Base-by-base conservation (phyloP, 2,888 invertebrate species). In the Drosophila putrida region DNA sequence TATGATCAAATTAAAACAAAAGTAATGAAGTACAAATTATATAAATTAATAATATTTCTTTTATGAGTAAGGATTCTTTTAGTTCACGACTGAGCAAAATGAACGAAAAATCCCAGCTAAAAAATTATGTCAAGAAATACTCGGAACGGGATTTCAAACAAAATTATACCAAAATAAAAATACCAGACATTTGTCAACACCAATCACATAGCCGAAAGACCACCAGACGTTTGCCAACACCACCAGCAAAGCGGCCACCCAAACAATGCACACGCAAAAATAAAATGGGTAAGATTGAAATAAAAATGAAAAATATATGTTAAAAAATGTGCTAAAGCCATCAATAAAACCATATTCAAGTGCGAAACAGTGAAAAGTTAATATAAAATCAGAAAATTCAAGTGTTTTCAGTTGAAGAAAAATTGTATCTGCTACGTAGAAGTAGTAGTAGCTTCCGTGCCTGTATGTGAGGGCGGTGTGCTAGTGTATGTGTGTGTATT, bases 201-300 rank as follows among this genome's bases (percentile, higher is more conserved):
- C 20, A 20, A 20, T 3, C 2, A 20, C 20, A 20, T 20, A 20
- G 3, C 20, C 20, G 20, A 20, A 20, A 3, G 2, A 20, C 20
- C 2, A 20, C 20, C 20, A 20, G 20, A 20, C 20, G 20, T 20
- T 20, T 20, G 20, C 20, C 20, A 20, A 20, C 20, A 20, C 20
- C 20, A 20, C 2, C 20, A 20, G 20, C 20, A 20, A 20, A 20
- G 20, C 20, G 20, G 20, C 20, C 74, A 78, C 74, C 74, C 82
- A 81, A 76, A 76, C 76, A 76, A 85, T 88, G 86, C 86, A 80
- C 75, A 82, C 78, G 78, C 83, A 62, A 83, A 78, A 82, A 73
- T 82, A 86, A 88, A 88, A 84, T 84, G 83, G 83, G 83, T 84
- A 86, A 88, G 83, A 78, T 64, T 83, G 81, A 83, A 80, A 73